phyloP scores from a whole-genome alignment of 2,888 invertebrate genomes.

The Drosophila dives region DNA sequence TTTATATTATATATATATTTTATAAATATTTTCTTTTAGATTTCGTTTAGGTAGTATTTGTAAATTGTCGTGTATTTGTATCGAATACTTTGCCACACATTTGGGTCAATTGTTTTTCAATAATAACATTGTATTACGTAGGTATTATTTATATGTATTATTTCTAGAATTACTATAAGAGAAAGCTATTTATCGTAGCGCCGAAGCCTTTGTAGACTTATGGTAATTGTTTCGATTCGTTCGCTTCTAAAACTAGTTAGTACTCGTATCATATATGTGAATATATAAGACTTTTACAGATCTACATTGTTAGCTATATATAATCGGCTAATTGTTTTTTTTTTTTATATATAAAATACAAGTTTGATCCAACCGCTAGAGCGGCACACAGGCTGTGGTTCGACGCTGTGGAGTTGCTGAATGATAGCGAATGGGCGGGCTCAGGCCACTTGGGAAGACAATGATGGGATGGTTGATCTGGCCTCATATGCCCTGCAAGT shows the following conservation, averaged over 20 bases:
- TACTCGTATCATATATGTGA: conserved; percentile 25
- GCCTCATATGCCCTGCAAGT: conserved; percentile 86
- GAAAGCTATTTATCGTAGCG: conserved; percentile 56
- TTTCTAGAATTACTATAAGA: conserved; percentile 52
- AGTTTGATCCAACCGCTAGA: conserved; percentile 33
- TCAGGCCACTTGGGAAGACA: conserved; percentile 80
- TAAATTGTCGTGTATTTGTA: conserved; percentile 41
- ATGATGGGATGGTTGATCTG: conserved; percentile 81
- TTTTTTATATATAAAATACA: conserved; percentile 9
- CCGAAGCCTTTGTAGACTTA: conserved; percentile 26
- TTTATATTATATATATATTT: not conserved
- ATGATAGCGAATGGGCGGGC: conserved; percentile 49
- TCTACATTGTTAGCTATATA: conserved; percentile 20
- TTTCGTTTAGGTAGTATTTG: conserved; percentile 8
- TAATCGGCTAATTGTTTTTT: not conserved
- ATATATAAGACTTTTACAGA: conserved; percentile 5
- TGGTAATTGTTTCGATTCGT: conserved; percentile 36
- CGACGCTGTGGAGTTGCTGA: conserved; percentile 36
- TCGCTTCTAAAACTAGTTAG: conserved; percentile 44
- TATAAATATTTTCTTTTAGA: not conserved
- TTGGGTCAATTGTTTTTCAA: conserved; percentile 22
- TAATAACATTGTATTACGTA: conserved; percentile 50
- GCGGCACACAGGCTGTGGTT: conserved; percentile 46
- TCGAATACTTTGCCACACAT: conserved; percentile 52
- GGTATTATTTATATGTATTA: conserved; percentile 47